Conservation (phyloP, 2,113 vertebrate species). For the Agapornis roseicollis region DNA sequence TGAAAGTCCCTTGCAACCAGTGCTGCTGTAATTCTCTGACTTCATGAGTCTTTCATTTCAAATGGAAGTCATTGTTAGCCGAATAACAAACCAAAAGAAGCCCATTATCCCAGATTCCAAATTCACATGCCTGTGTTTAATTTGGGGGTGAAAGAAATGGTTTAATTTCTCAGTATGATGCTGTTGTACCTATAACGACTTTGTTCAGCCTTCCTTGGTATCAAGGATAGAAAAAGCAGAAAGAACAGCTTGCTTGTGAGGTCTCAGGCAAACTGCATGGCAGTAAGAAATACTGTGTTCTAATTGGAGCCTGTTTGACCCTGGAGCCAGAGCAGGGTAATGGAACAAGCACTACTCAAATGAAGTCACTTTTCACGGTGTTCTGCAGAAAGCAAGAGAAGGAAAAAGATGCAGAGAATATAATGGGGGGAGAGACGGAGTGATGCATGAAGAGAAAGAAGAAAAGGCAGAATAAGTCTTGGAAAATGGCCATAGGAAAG, state of each 20-base stretch:
- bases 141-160: background rate
- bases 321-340: conserved; percentile 47
- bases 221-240: background rate
- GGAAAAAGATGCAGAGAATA: background rate
- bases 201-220: background rate
- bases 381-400: background rate
- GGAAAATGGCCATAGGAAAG: background rate
- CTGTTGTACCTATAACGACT: background rate
- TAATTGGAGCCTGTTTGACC: conserved; percentile 55
- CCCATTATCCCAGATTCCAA: background rate
- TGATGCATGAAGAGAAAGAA: background rate
- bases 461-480: background rate
- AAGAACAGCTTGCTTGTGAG: conserved; percentile 23
- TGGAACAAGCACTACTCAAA: conserved; percentile 1
- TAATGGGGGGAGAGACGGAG: background rate
- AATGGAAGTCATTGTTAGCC: background rate
- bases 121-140: background rate
- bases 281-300: conserved; percentile 39
- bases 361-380: background rate
- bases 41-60: conserved; percentile 8
- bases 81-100: background rate
- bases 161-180: background rate
- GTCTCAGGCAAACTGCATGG: conserved; percentile 29
- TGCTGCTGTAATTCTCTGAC: background rate
- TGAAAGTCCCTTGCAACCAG: background rate